Evolutionary conservation across 1,140 invertebrate species (phyloP), one percentile per base, ranked within the genome.

Genomic region (Drosophila cardini): DNA sequence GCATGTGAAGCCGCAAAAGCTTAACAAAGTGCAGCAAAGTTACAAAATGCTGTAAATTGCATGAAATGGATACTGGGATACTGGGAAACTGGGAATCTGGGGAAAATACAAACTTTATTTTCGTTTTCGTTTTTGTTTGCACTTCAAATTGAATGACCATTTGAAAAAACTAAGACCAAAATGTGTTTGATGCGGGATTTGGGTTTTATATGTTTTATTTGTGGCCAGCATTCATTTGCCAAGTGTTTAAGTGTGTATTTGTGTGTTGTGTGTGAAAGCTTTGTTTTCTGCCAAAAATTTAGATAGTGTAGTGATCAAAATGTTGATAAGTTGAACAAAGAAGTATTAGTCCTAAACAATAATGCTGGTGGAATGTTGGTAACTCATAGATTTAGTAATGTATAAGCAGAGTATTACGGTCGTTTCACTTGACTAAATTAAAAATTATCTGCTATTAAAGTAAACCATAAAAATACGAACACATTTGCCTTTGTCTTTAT

Each of bases 91-190:
- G n/a, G n/a, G n/a, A n/a, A n/a, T n/a, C 75, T 43, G 26, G 16
- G 30, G 30, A 43, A 26, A 61, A 58, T 56, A 32, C 38, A 42
- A 46, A 38, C 21, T 26, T 26, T 26, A 26, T 26, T 26, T 26
- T 26, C 21, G 21, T 21, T 16, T 55, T 16, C 34, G 34, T 40
- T 52, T 48, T 48, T 21, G 16, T 45, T 52, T 46, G 46, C 64
- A 62, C 65, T 82, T 74, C 9, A 56, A 67, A 78, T 68, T 82
- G 71, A 78, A 78, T 72, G 80, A 78, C 67, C 75, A 65, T 74
- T 82, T 74, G 64, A 69, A 56, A 45, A 78, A 78, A 82, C 79
- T 82, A 71, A 75, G 57, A 76, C 70, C 60, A 53, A 78, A 83
- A 75, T 74, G 58, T 61, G 57, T 75, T 82, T 78, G 57, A 78